Evolutionary conservation across 35 echinoderm and acorn worm species (phyloP).

Genomic region (Amphiura filiformis): DNA sequence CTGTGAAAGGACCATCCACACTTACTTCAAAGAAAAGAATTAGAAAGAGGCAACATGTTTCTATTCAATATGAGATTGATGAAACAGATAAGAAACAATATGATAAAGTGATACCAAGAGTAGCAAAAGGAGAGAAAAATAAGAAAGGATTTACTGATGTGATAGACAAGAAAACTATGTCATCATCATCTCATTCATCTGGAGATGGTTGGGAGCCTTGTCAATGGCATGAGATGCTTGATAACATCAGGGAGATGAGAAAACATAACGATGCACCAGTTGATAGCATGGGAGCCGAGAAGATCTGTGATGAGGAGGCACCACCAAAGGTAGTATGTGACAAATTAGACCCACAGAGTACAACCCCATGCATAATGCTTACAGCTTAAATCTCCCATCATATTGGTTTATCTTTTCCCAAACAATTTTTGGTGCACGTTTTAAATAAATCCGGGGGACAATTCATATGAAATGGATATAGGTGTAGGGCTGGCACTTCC

Average conservation of each 20-base stretch:
- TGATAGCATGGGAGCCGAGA: conserved; percentile 87
- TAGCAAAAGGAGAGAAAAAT: too few species aligned
- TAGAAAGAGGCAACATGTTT: conserved; percentile 10
- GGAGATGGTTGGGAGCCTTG: conserved; percentile 58
- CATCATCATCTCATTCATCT: not conserved
- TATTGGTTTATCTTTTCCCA: too few species aligned
- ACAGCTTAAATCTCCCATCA: too few species aligned
- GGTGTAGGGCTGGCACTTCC: too few species aligned
- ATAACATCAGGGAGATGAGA: conserved; percentile 83
- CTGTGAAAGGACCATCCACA: not conserved
- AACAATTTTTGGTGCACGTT: too few species aligned
- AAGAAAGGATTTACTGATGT: too few species aligned
- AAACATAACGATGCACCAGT: conserved; percentile 86
- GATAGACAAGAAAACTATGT: too few species aligned
- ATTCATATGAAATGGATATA: too few species aligned
- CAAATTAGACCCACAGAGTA: too few species aligned
- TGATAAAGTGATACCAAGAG: too few species aligned
- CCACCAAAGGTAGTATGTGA: conserved; percentile 71
- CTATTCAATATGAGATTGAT: conserved; percentile 3
- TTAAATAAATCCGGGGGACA: too few species aligned
- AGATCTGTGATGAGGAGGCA: conserved; percentile 71
- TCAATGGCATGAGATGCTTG: conserved; percentile 66
- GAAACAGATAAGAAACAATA: not conserved
- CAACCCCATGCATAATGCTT: not conserved
- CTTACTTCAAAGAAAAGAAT: not conserved